Conservation (phyloP, 2,113 vertebrate genomes). For the Sylvietta virens region DNA sequence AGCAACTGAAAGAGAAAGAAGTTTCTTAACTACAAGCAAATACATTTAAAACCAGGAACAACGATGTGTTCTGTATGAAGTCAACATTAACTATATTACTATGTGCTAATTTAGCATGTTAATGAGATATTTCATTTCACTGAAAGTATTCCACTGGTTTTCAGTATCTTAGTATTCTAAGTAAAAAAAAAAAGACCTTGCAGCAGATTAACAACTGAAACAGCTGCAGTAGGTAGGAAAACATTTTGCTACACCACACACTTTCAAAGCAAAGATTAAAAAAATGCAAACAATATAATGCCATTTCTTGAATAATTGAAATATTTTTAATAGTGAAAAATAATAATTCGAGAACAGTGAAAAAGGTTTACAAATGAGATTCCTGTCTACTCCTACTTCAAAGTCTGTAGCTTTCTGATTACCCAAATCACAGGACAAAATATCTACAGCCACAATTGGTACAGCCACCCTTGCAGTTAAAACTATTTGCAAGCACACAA, state of each 20-base stretch:
- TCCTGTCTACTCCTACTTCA: background rate
- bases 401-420: background rate
- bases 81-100: background rate
- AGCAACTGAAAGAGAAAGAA: background rate
- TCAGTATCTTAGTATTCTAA: background rate
- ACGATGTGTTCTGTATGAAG: background rate
- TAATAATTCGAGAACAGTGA: too few relatives aligned
- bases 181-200: background rate
- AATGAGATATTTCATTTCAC: background rate
- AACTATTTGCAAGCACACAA: background rate
- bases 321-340: background rate
- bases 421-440: background rate
- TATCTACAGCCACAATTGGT: background rate
- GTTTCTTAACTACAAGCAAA: background rate
- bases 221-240: background rate
- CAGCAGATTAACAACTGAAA: background rate
- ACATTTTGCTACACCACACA: background rate
- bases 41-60: background rate
- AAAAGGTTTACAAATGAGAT: background rate
- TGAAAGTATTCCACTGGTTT: background rate
- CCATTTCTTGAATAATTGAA: background rate
- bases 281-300: background rate
- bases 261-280: background rate
- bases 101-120: background rate
- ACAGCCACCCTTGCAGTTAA: background rate